A percentile compares a stretch with the other conserved stretches of the same genome.
Conservation (phyloP, 2,797 vertebrate genomes). For the Danionella dracula region DNA sequence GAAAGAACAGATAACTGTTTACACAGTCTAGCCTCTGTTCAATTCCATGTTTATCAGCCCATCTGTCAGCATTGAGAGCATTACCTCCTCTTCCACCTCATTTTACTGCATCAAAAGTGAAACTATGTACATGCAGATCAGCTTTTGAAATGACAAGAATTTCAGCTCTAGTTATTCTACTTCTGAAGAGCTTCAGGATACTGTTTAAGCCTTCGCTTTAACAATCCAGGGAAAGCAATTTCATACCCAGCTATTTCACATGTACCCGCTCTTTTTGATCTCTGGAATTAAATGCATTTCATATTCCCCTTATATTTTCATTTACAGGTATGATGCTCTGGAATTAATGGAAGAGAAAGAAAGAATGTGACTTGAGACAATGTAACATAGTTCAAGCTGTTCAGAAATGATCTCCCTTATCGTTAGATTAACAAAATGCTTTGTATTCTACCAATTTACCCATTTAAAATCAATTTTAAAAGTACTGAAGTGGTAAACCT, state of each 20-base stretch:
- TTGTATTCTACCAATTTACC: too few species aligned
- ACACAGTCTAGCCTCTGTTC: slow-evolving; percentile 14
- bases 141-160: slow-evolving; percentile 16
- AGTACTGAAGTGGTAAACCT: too few species aligned
- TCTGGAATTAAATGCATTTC: slow-evolving; percentile 56
- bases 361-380: slow-evolving; percentile 14
- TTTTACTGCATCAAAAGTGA: slow-evolving; percentile 6
- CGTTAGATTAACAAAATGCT: neutral
- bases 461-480: too few species aligned
- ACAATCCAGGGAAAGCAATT: slow-evolving; percentile 53
- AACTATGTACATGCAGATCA: slow-evolving; percentile 21
- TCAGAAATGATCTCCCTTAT: neutral
- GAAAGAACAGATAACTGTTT: slow-evolving; percentile 5
- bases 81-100: neutral
- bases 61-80: slow-evolving; percentile 22
- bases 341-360: slow-evolving; percentile 27
- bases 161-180: slow-evolving; percentile 31
- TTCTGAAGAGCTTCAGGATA: slow-evolving; percentile 38
- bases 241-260: slow-evolving; percentile 57
- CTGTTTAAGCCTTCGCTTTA: slow-evolving; percentile 39
- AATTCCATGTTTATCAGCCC: slow-evolving; percentile 7
- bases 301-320: slow-evolving; percentile 53
- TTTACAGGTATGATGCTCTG: slow-evolving; percentile 53
- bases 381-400: neutral
- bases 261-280: slow-evolving; percentile 54